Percentiles rank a stretch among this genome's conserved stretches.
Conservation (phyloP, 2,113 vertebrate species). For the Stegostoma tigrinum region DNA sequence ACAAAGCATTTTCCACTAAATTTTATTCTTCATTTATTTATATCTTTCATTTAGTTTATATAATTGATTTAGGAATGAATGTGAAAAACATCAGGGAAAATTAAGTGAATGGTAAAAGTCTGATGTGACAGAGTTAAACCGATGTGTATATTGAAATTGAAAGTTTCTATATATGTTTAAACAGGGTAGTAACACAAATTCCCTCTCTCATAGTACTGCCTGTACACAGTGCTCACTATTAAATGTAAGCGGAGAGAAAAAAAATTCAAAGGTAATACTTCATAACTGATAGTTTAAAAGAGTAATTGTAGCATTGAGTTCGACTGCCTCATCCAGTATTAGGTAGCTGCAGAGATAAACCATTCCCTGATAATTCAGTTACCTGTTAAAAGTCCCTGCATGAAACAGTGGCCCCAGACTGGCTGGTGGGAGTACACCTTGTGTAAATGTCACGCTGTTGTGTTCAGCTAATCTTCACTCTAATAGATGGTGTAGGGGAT, state of each 20-base stretch:
- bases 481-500: slow-evolving; percentile 22
- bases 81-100: background rate
- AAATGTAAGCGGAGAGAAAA: background rate
- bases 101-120: background rate
- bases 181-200: background rate
- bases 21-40: background rate
- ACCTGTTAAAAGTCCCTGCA: background rate
- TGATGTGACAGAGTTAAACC: slow-evolving; percentile 2
- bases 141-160: slow-evolving; percentile 1
- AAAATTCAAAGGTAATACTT: background rate
- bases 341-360: background rate
- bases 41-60: background rate
- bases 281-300: background rate
- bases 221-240: background rate
- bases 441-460: background rate
- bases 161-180: background rate
- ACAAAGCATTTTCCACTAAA: background rate
- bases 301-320: background rate
- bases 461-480: slow-evolving; percentile 7
- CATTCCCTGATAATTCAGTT: slow-evolving; percentile 26
- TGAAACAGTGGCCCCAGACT: slow-evolving; percentile 8
- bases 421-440: slow-evolving; percentile 4
- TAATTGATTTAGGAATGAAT: background rate
- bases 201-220: background rate
- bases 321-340: background rate